Conservation (phyloP, 2,888 invertebrate genomes). For the Drosophila algonquin region DNA sequence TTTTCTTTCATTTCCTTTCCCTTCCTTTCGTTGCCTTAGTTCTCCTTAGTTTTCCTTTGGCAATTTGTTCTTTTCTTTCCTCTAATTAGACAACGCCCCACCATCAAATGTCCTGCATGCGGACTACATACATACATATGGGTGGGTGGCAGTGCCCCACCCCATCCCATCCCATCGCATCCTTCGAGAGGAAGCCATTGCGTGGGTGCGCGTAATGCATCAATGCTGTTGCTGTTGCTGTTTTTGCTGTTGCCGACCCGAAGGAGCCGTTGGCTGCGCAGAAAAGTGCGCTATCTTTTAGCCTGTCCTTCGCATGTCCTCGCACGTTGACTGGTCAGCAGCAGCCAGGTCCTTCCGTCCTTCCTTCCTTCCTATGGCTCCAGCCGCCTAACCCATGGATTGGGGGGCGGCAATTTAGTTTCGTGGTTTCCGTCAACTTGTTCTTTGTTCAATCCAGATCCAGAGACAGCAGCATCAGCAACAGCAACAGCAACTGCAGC, state of each 20-base stretch:
- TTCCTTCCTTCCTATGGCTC: neutral
- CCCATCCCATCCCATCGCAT: too few species aligned
- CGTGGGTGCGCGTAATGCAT: slow-evolving; percentile 44
- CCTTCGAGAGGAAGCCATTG: too few species aligned
- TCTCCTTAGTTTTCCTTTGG: too few species aligned
- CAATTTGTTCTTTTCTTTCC: slow-evolving; percentile 3
- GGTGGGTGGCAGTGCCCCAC: slow-evolving; percentile 11
- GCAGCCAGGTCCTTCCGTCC: neutral
- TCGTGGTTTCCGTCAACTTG: slow-evolving; percentile 74
- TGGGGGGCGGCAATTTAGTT: slow-evolving; percentile 68
- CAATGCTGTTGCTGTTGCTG: slow-evolving; percentile 26
- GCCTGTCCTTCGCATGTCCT: slow-evolving; percentile 55
- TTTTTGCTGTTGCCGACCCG: neutral
- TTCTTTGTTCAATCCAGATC: slow-evolving; percentile 42
- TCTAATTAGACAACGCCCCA: slow-evolving; percentile 51
- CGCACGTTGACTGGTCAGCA: slow-evolving; percentile 49
- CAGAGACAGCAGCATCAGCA: slow-evolving; percentile 1
- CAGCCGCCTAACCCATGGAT: neutral
- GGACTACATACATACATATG: neutral
- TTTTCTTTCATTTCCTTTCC: neutral
- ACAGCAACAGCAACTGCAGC: neutral
- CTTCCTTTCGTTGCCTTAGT: neutral
- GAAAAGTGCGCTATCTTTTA: slow-evolving; percentile 75
- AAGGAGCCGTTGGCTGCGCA: slow-evolving; percentile 53
- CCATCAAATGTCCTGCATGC: slow-evolving; percentile 22